Percentiles rank a stretch among this genome's conserved stretches.
Evolutionary conservation across 64 coral and sea anemone species (phyloP).

Genomic region (Platygyra sinensis): DNA sequence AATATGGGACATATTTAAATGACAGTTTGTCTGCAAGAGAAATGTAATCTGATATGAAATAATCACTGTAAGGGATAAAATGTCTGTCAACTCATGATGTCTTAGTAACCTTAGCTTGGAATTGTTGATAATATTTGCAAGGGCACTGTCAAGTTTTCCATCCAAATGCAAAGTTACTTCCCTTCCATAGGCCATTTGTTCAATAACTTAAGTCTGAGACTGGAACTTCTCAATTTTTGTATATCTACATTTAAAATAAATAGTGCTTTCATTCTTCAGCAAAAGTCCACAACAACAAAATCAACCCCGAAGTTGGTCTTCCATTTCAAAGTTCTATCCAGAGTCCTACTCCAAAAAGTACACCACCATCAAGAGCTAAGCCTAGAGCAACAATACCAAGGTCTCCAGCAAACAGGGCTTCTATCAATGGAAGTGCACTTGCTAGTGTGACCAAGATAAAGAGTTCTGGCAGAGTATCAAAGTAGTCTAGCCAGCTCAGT

Average conservation of each 20-base stretch:
- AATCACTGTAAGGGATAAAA: too few relatives aligned
- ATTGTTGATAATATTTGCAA: too few relatives aligned
- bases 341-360: not conserved
- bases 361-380: not conserved
- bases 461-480: not conserved
- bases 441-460: constrained; percentile 2
- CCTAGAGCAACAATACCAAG: not conserved
- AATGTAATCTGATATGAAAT: too few relatives aligned
- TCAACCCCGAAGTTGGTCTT: constrained; percentile 62
- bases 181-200: too few relatives aligned
- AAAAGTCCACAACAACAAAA: constrained; percentile 48
- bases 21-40: too few relatives aligned
- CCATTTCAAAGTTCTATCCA: not conserved
- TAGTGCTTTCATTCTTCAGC: not conserved
- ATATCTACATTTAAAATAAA: not conserved
- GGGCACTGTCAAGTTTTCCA: too few relatives aligned
- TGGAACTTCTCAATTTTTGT: not conserved
- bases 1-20: too few relatives aligned
- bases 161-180: too few relatives aligned
- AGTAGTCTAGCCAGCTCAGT: not conserved
- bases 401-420: constrained; percentile 8
- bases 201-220: not conserved
- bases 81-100: too few relatives aligned
- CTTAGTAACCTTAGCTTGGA: too few relatives aligned
- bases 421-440: not conserved